Base-by-base conservation (phyloP, 64 coral and sea anemone species). In the Stichodactyla helianthus region DNA sequence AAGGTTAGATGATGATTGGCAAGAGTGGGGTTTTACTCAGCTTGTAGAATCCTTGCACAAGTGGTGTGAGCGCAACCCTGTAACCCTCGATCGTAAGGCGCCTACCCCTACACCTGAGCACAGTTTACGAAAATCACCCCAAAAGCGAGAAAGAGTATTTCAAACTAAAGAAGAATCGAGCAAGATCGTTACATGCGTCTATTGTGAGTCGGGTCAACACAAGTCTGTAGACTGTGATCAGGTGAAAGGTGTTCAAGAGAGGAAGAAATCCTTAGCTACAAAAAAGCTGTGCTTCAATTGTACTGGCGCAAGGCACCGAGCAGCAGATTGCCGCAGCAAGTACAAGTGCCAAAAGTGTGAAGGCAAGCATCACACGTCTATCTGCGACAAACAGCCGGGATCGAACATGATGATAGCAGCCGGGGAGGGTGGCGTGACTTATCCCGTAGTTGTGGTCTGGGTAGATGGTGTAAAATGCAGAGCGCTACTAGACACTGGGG, bases 401-500 rank as follows among this genome's bases (percentile, higher is more conserved):
- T 13, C 55, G 6, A 57, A 6, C 13, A 57, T 7, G 13, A 57
- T 57, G 55, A 6, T 57, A 7, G 55, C 55, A 57, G 6, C 55
- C 13, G 13, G 55, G 13, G 55, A 57, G 55, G 55, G 13, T 57
- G 55, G n/a, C 23, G 82, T 18, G 78, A 83, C 25, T 56, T 56
- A 54, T 83, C 20, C 78, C 26, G 12, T 56, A 79, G 18, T 88
- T 22, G 77, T 92, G 1, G 62, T 89, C 51, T 35, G 70, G 50
- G 84, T 93, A 55, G 84, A 93, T 11, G 92, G 92, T 18, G 82
- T 93, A 77, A 89, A 15, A 71, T 86, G 92, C 52, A 51, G 83
- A 86, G 87, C 84, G n/a, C 55, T 89, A 54, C 54, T 94, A 18
- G 93, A 94, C 68, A 94, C 85, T 6, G 79, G 93, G 86, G 88